phyloP scores from a whole-genome alignment of 2,113 vertebrate species.

The Poeciliopsis prolifica region DNA sequence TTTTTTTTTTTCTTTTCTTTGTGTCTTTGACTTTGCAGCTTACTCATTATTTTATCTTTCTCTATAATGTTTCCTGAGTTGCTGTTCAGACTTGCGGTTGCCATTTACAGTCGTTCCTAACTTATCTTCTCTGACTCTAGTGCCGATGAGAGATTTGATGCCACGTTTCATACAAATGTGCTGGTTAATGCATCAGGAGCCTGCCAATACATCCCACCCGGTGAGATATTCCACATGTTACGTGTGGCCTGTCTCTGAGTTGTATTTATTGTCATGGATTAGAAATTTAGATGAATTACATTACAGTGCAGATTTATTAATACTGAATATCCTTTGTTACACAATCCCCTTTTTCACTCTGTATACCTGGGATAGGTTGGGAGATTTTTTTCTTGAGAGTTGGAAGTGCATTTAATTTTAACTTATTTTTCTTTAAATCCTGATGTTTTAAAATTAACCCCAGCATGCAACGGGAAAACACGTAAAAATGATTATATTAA shows the following conservation, averaged over 20 bases:
- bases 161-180: slow-evolving; percentile 92
- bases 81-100: not conserved
- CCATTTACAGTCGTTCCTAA: not conserved
- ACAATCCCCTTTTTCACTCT: not conserved
- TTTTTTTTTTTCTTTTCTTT: not conserved
- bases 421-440: not conserved
- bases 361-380: not conserved
- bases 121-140: slow-evolving; percentile 63
- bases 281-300: too few species aligned
- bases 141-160: slow-evolving; percentile 91
- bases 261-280: too few species aligned
- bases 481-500: too few species aligned
- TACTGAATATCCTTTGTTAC: too few species aligned
- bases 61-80: too few species aligned
- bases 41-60: not conserved
- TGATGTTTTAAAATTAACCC: not conserved
- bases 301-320: not conserved
- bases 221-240: slow-evolving; percentile 64
- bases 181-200: slow-evolving; percentile 87
- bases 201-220: slow-evolving; percentile 92
- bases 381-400: not conserved
- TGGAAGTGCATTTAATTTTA: not conserved
- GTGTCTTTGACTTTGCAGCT: not conserved
- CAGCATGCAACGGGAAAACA: too few species aligned
- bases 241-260: not conserved